Percentiles rank a stretch among this genome's conserved stretches.
phyloP scores from a whole-genome alignment of 2,888 invertebrate genomes.

The Ditylenchus weischeri region DNA sequence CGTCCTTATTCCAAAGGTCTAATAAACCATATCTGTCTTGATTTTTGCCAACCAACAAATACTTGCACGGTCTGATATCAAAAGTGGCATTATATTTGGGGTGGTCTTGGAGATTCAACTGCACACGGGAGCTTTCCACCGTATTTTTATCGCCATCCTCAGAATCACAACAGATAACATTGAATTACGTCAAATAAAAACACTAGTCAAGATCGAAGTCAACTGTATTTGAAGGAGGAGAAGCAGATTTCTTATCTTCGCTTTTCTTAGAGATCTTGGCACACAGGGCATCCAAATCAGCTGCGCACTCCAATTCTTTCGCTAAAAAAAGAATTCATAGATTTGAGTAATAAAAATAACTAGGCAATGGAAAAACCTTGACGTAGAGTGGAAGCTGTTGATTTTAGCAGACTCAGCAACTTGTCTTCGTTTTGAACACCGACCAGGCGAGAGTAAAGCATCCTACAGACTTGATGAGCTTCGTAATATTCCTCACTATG shows the following conservation, averaged over 20 bases:
- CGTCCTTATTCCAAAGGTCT: too few relatives aligned
- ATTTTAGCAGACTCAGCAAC: slow-evolving; percentile 35
- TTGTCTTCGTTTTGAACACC: slow-evolving; percentile 32
- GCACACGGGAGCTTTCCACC: too few relatives aligned
- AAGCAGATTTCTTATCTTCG: background rate
- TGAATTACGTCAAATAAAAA: background rate
- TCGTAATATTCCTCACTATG: slow-evolving; percentile 46
- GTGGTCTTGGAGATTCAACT: too few relatives aligned
- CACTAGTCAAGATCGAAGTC: background rate
- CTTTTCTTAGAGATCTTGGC: slow-evolving; percentile 22
- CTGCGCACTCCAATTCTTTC: slow-evolving; percentile 26
- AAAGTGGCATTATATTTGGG: too few relatives aligned
- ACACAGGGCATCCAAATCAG: slow-evolving; percentile 32
- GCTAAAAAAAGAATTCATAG: slow-evolving; percentile 15
- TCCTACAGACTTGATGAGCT: slow-evolving; percentile 45
- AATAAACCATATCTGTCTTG: too few relatives aligned
- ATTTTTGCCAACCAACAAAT: too few relatives aligned
- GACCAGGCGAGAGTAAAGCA: slow-evolving; percentile 39
- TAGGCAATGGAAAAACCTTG: background rate
- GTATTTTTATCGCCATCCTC: background rate
- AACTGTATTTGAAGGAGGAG: slow-evolving; percentile 15
- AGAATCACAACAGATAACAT: background rate
- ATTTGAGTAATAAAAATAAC: too few relatives aligned
- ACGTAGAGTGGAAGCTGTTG: slow-evolving; percentile 24
- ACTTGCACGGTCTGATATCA: too few relatives aligned